Conservation (phyloP, 2,888 invertebrate species). For the Sesia bembeciformis region DNA sequence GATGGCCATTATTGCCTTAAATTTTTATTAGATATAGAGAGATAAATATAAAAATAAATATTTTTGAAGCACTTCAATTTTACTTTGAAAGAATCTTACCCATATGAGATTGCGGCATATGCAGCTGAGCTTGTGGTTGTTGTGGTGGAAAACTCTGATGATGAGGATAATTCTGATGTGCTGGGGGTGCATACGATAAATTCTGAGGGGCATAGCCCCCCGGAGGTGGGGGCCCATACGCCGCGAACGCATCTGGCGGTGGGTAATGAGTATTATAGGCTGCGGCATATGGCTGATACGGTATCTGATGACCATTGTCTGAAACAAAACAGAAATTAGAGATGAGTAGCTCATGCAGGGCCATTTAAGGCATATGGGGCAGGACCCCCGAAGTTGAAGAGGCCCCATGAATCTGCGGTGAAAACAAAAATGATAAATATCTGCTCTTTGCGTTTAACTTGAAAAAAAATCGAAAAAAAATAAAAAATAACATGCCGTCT, state of each 20-base stretch:
- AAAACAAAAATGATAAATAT: too few species aligned
- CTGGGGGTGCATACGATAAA: conserved; percentile 65
- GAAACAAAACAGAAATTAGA: conserved; percentile 21
- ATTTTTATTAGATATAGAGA: too few species aligned
- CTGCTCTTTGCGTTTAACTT: too few species aligned
- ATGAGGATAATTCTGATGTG: conserved; percentile 68
- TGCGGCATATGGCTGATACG: conserved; percentile 66
- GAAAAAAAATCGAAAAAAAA: too few species aligned
- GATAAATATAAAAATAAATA: too few species aligned
- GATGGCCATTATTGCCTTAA: too few species aligned
- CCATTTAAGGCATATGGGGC: too few species aligned
- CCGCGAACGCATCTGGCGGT: conserved; percentile 65
- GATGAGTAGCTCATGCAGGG: neutral
- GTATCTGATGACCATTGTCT: conserved; percentile 72
- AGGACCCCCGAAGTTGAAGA: too few species aligned
- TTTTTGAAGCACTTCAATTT: too few species aligned
- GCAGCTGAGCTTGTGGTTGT: conserved; percentile 56
- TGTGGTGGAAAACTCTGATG: conserved; percentile 66
- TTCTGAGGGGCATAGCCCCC: conserved; percentile 67
- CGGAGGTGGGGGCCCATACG: conserved; percentile 64
- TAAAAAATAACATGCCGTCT: too few species aligned
- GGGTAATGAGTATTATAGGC: conserved; percentile 71
- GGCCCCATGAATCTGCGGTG: neutral
- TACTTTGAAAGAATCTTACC: conserved; percentile 28
- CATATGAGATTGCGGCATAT: conserved; percentile 67